A percentile compares a stretch with the other conserved stretches of the same genome.
These are phyloP conservation scores for Ceratosolen fusciceps DNA, from an alignment of 1,140 invertebrate genomes.

Conservation along the genomic window DNA sequence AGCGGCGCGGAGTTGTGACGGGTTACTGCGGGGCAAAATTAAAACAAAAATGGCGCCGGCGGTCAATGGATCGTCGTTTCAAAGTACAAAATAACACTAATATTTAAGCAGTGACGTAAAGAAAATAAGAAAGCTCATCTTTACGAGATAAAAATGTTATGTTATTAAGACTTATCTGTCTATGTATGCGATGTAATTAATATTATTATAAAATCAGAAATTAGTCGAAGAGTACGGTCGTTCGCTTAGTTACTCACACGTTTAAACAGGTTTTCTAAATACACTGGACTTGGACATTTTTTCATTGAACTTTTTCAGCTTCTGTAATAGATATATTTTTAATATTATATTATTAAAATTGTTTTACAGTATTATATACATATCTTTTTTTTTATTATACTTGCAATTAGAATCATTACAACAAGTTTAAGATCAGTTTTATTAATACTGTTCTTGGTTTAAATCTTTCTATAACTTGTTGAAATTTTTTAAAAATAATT, in stretches of 20 bases:
- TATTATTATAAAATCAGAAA: conserved; percentile 32
- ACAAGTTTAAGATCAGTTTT: neutral
- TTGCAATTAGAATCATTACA: conserved; percentile 12
- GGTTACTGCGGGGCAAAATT: conserved; percentile 52
- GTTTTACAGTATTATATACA: conserved; percentile 9
- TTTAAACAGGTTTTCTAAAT: conserved; percentile 17
- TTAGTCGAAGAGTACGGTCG: conserved; percentile 40
- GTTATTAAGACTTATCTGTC: conserved; percentile 50
- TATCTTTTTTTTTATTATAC: conserved; percentile 19
- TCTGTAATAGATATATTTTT: neutral
- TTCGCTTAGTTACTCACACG: conserved; percentile 36
- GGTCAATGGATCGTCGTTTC: conserved; percentile 58
- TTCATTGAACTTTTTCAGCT: conserved; percentile 10
- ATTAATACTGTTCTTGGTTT: conserved; percentile 35
- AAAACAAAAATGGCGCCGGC: conserved; percentile 51
- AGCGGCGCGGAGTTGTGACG: conserved; percentile 50
- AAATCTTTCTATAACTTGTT: conserved; percentile 20
- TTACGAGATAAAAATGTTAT: conserved; percentile 46
- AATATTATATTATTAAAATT: conserved; percentile 31
- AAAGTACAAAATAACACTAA: conserved; percentile 71
- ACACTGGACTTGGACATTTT: conserved; percentile 2
- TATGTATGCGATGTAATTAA: conserved; percentile 55
- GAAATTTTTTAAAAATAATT: neutral
- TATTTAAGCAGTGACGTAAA: conserved; percentile 56
- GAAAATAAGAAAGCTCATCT: conserved; percentile 49